Evolutionary conservation across 2,888 invertebrate species (phyloP), one percentile per base, ranked within the genome.

Genomic region (Unio pictorum): DNA sequence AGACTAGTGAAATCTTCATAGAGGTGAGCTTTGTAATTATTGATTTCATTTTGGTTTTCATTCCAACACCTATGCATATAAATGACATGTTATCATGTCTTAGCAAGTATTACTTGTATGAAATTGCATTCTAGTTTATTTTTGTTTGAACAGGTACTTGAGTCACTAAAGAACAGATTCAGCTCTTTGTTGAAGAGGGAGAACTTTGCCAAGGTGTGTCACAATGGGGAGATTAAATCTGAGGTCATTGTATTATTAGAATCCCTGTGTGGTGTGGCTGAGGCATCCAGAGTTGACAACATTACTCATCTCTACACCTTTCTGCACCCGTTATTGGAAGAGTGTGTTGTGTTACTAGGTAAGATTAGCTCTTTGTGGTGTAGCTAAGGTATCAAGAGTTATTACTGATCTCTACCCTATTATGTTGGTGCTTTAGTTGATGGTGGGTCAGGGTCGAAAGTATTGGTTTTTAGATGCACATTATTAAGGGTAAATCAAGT

Each of bases 171-270:
- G 69, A 91, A 91, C 23, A 91, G 92, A 71, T 93, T 93, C 79
- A 92, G 92, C 76, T 89, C 89, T 71, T 87, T 93, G 45, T 86
- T 92, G 26, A 90, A 90, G 20, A 91, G 91, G 69, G 92, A 92
- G 65, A 91, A 92, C 79, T 93, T 94, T 79, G 87, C 89, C 54
- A 90, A 91, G 68, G 89, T 90, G 20, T 92, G 85, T 68, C 93
- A 94, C 75, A 91, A 94, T 68, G 93, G 94, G 74, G 91, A 92
- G 66, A 91, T 93, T 75, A 93, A 94, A 86, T 91, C 92, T 6
- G 93, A 94, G 90, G 91, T 96, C 3, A 92, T 94, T 0, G 94
- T 94, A 85, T 92, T 95, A 56, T 90, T 96, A 0, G 95, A 96
- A 87, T 94, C 94, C 71, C 93, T 94, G 64, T 86, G 87, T 72